Percentiles rank a stretch among this genome's conserved stretches.
Evolutionary conservation across 2,888 invertebrate genomes (phyloP).

Genomic region (Marasmarcha lunaedactyla): DNA sequence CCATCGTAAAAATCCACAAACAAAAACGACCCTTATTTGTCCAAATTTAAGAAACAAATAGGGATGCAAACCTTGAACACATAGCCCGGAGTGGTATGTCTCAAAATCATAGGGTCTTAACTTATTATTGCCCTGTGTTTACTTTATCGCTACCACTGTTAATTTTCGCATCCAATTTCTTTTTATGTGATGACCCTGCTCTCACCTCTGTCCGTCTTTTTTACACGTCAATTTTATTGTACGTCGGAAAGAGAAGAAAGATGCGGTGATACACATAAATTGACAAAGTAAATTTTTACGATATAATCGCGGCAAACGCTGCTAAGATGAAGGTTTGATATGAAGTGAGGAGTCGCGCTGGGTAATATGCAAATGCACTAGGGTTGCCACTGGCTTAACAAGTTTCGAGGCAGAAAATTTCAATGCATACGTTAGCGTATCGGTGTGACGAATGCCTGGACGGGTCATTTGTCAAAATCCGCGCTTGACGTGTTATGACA

Average conservation of each 20-base stretch:
- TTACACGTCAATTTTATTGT: conserved; percentile 10
- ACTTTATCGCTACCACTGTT: conserved; percentile 42
- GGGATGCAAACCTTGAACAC: not conserved
- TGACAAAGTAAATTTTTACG: conserved; percentile 53
- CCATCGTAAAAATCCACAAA: conserved; percentile 19
- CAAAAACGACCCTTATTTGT: conserved; percentile 21
- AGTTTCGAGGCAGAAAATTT: not conserved
- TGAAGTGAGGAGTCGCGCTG: conserved; percentile 12
- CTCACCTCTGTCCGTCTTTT: conserved; percentile 22
- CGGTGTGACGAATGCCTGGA: not conserved
- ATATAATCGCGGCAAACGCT: conserved; percentile 22
- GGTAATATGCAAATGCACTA: conserved; percentile 6
- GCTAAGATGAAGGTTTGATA: conserved; percentile 10
- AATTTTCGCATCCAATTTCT: conserved; percentile 44
- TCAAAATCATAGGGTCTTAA: conserved; percentile 27
- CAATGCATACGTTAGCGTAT: conserved; percentile 1
- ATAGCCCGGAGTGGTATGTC: conserved; percentile 22
- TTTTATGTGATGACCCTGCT: conserved; percentile 27
- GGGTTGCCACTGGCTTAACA: not conserved
- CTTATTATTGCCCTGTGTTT: conserved; percentile 29
- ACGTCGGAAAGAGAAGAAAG: conserved; percentile 15
- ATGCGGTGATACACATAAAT: conserved; percentile 37
- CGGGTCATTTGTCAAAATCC: not conserved
- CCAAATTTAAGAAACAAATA: conserved; percentile 22
- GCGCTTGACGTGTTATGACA: not conserved